Conservation (phyloP, 2,888 invertebrate genomes). For the Crematogaster levior region DNA sequence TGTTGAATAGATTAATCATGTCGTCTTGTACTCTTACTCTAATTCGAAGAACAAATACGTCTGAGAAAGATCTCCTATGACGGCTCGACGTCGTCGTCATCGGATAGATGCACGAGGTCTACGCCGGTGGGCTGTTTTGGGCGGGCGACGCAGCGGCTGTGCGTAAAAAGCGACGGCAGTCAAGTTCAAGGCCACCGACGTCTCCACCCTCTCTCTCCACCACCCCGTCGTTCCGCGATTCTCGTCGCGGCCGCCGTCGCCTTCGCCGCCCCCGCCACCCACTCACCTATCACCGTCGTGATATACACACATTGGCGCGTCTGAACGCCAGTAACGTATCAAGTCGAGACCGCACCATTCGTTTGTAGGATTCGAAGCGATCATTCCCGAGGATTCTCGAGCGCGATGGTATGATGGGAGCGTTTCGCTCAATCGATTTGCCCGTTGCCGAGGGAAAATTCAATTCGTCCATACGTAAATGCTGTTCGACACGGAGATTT, state of each 20-base stretch:
- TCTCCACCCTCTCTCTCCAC: constrained; percentile 48
- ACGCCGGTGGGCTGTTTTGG: constrained; percentile 80
- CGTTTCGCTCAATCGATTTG: constrained; percentile 70
- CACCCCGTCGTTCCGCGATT: constrained; percentile 18
- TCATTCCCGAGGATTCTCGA: neutral
- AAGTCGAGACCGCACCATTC: constrained; percentile 12
- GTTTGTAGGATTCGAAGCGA: neutral
- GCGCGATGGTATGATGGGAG: constrained; percentile 44
- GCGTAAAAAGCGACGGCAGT: constrained; percentile 81
- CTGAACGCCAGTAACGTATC: constrained; percentile 71
- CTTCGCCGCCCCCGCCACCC: constrained; percentile 50
- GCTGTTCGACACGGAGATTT: neutral
- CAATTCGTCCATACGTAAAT: constrained; percentile 54
- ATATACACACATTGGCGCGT: constrained; percentile 62
- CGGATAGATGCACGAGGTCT: constrained; percentile 58
- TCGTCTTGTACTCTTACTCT: neutral
- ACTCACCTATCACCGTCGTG: constrained; percentile 44
- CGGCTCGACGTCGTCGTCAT: constrained; percentile 4
- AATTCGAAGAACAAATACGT: constrained; percentile 4
- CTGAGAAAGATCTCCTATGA: neutral
- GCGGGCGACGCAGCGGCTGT: constrained; percentile 74
- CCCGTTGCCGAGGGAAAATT: constrained; percentile 63
- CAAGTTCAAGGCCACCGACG: constrained; percentile 83
- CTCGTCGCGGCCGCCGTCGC: constrained; percentile 37
- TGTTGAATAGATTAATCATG: neutral